Percentiles rank a stretch among this genome's conserved stretches.
These are phyloP conservation scores for Therioaphis trifolii DNA, from an alignment of 2,888 invertebrate species.

Conservation along the genomic window DNA sequence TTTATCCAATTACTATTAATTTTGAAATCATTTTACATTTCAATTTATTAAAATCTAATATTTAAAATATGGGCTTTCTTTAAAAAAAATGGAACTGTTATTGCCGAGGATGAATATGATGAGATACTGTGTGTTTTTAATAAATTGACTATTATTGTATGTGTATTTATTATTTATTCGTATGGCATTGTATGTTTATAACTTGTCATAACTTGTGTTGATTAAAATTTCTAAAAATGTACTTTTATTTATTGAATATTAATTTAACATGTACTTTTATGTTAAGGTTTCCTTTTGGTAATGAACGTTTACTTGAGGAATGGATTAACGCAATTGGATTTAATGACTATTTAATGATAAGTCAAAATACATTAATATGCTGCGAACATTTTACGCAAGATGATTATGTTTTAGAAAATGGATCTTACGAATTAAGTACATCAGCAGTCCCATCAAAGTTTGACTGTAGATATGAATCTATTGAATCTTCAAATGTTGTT, in stretches of 20 bases:
- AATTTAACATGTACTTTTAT: constrained; percentile 11
- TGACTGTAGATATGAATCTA: neutral
- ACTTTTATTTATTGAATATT: neutral
- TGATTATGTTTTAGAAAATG: constrained; percentile 29
- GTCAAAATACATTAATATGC: neutral
- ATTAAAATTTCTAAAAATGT: neutral
- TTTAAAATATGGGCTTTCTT: too few relatives aligned
- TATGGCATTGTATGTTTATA: too few relatives aligned
- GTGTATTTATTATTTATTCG: too few relatives aligned
- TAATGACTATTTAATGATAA: neutral
- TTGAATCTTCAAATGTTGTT: too few relatives aligned
- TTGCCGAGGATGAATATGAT: too few relatives aligned
- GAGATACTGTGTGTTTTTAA: too few relatives aligned
- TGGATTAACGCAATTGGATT: constrained; percentile 1
- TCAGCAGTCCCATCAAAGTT: neutral
- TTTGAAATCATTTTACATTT: too few relatives aligned
- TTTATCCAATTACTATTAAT: too few relatives aligned
- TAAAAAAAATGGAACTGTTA: too few relatives aligned
- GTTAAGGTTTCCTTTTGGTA: constrained; percentile 23
- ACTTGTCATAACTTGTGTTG: too few relatives aligned
- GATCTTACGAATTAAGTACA: neutral
- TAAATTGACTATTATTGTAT: too few relatives aligned
- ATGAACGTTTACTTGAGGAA: neutral
- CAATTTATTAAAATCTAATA: too few relatives aligned
- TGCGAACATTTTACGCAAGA: neutral